These are phyloP conservation scores for Psilopsiagon aymara DNA, from an alignment of 2,113 vertebrate species.

Conservation along the genomic window DNA sequence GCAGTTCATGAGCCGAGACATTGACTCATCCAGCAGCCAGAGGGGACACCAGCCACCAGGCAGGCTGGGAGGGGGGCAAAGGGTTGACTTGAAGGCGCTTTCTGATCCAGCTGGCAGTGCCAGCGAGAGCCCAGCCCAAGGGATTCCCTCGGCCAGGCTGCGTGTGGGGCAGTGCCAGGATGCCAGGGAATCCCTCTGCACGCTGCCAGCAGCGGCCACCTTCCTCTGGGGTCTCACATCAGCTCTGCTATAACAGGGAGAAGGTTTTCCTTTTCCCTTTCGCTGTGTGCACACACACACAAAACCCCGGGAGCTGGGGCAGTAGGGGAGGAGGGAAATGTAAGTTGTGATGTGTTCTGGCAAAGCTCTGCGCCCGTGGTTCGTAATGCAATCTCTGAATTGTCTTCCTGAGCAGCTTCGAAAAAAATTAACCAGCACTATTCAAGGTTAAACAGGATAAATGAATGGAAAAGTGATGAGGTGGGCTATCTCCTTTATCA, in stretches of 20 bases:
- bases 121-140: slow-evolving; percentile 34
- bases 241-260: background rate
- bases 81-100: slow-evolving; percentile 1
- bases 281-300: background rate
- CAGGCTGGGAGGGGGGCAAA: background rate
- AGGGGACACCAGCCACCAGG: slow-evolving; percentile 9
- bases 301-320: background rate
- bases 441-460: slow-evolving; percentile 61
- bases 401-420: slow-evolving; percentile 20
- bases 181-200: slow-evolving; percentile 36
- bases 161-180: background rate
- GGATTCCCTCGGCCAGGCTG: slow-evolving; percentile 42
- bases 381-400: background rate
- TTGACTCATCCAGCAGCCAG: slow-evolving; percentile 26
- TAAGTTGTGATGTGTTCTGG: background rate
- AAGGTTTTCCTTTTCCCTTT: background rate
- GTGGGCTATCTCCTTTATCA: slow-evolving; percentile 55
- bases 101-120: slow-evolving; percentile 51
- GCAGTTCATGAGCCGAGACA: background rate
- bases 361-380: background rate
- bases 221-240: background rate
- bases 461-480: slow-evolving; percentile 48
- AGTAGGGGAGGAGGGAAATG: background rate
- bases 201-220: background rate
- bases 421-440: slow-evolving; percentile 37